These are phyloP conservation scores for Cheilosia urbana DNA, from an alignment of 2,888 invertebrate species.

Conservation along the genomic window DNA sequence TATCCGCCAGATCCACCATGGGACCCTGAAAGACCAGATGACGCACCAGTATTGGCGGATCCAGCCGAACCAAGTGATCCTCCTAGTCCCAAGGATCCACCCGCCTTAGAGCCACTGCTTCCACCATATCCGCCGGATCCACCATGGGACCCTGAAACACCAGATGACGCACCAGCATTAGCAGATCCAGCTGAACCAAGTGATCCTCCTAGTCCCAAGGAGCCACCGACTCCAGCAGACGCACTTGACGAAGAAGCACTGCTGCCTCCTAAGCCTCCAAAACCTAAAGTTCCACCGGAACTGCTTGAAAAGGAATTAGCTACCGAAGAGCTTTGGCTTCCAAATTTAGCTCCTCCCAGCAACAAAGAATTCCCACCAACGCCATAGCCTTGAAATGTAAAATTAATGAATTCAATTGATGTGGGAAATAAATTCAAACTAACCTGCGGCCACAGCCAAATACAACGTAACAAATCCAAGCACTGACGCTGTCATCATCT, in stretches of 20 bases:
- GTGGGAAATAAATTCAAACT: slow-evolving; percentile 9
- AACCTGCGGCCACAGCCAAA: slow-evolving; percentile 22
- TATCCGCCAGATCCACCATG: too few species aligned
- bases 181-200: slow-evolving; percentile 1
- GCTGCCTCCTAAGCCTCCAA: slow-evolving; percentile 22
- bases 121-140: slow-evolving; percentile 12
- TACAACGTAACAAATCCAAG: slow-evolving; percentile 28
- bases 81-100: not conserved
- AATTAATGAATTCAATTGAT: not conserved
- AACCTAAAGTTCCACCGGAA: slow-evolving; percentile 9
- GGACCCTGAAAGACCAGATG: too few species aligned
- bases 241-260: not conserved
- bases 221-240: slow-evolving; percentile 1
- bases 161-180: slow-evolving; percentile 11
- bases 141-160: not conserved
- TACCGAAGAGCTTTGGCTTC: not conserved
- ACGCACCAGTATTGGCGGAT: too few species aligned
- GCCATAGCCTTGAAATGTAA: slow-evolving; percentile 33
- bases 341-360: not conserved
- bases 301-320: not conserved
- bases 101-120: not conserved
- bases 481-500: slow-evolving; percentile 27
- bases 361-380: not conserved
- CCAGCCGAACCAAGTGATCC: not conserved
- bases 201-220: not conserved